These are phyloP conservation scores for Meleagris gallopavo DNA, from an alignment of 2,113 vertebrate genomes.

Conservation along the genomic window DNA sequence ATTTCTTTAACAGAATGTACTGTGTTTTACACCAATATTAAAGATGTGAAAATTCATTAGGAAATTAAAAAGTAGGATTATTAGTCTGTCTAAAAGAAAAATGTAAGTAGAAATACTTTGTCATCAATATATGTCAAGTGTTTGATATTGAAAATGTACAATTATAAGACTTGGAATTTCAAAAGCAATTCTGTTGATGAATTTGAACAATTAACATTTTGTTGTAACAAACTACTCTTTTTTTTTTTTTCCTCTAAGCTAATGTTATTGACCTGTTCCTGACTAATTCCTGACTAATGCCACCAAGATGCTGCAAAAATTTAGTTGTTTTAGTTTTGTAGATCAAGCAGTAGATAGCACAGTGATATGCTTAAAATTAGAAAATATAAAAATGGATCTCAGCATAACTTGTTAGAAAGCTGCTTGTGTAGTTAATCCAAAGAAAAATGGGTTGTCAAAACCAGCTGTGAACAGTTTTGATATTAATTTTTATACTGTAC, in stretches of 20 bases:
- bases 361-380: neutral
- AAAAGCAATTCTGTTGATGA: neutral
- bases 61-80: neutral
- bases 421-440: constrained; percentile 12
- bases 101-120: neutral
- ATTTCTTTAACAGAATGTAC: constrained; percentile 7
- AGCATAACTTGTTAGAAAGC: neutral
- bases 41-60: neutral
- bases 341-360: neutral
- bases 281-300: neutral
- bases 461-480: constrained; percentile 11
- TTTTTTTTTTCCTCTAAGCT: neutral
- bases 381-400: neutral
- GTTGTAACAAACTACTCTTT: neutral
- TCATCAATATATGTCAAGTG: neutral
- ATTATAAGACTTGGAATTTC: constrained; percentile 7
- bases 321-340: neutral
- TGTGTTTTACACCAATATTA: neutral
- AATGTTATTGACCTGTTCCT: neutral
- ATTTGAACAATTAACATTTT: neutral
- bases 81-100: neutral
- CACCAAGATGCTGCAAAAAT: neutral
- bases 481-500: constrained; percentile 50
- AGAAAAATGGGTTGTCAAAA: neutral
- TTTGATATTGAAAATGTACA: constrained; percentile 3